Percentiles rank a stretch among this genome's conserved stretches.
These are phyloP conservation scores for Dryas iulia DNA, from an alignment of 1,140 invertebrate genomes.

Conservation along the genomic window DNA sequence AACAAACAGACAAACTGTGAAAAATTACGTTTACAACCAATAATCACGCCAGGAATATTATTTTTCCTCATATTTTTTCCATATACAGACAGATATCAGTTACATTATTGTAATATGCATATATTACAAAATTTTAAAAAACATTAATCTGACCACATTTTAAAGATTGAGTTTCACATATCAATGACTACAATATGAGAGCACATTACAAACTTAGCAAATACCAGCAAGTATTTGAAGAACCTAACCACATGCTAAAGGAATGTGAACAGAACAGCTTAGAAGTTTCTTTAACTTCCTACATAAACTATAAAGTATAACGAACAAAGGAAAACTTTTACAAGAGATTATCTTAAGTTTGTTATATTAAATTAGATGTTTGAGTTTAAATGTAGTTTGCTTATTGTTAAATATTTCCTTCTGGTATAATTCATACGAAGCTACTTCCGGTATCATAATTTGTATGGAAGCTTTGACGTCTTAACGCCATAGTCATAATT, in stretches of 20 bases:
- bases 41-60: too few species aligned
- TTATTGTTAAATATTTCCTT: background rate
- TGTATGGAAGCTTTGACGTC: background rate
- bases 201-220: background rate
- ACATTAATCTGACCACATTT: too few species aligned
- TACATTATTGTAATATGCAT: too few species aligned
- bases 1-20: too few species aligned
- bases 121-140: too few species aligned
- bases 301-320: background rate
- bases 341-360: background rate
- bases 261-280: background rate
- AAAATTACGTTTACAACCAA: too few species aligned
- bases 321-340: background rate
- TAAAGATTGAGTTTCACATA: too few species aligned
- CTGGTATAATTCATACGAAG: background rate
- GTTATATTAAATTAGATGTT: background rate
- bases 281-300: background rate
- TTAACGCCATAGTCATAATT: too few species aligned
- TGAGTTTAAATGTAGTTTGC: background rate
- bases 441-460: background rate
- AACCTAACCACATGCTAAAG: background rate
- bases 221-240: background rate
- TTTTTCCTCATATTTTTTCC: too few species aligned
- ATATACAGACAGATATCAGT: too few species aligned
- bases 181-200: too few species aligned